These are phyloP conservation scores for Macroteleia sp. DNA, from an alignment of 2,888 invertebrate species.

Conservation along the genomic window DNA sequence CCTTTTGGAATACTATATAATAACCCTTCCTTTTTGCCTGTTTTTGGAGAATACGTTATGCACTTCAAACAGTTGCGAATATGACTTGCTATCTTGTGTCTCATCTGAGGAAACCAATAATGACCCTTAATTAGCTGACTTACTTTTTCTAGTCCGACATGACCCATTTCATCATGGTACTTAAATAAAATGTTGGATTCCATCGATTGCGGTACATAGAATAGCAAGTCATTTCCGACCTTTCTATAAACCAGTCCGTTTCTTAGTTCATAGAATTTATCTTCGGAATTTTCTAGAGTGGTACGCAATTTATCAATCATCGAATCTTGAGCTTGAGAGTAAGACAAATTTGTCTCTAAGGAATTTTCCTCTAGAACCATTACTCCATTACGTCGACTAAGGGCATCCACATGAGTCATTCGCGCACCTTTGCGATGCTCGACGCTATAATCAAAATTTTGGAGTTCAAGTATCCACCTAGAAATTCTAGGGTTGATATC, in stretches of 20 bases:
- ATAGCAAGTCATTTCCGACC: too few species aligned
- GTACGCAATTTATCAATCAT: conserved; percentile 27
- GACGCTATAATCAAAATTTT: neutral
- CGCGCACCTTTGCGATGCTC: neutral
- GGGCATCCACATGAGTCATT: neutral
- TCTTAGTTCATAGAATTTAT: conserved; percentile 60
- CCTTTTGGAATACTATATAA: neutral
- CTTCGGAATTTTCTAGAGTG: conserved; percentile 41
- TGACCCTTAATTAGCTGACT: conserved; percentile 12
- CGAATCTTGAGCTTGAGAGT: conserved; percentile 46
- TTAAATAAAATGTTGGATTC: too few species aligned
- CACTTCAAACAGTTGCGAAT: conserved; percentile 60
- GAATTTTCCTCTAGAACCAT: conserved; percentile 55
- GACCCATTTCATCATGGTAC: conserved; percentile 64
- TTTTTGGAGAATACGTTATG: conserved; percentile 37
- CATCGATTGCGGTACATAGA: too few species aligned
- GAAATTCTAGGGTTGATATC: conserved; percentile 10
- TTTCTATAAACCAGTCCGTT: too few species aligned
- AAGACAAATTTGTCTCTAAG: conserved; percentile 49
- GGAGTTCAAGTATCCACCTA: neutral
- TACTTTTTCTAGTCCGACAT: conserved; percentile 60
- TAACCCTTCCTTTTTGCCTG: too few species aligned
- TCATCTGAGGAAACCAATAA: conserved; percentile 58
- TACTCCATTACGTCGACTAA: neutral
- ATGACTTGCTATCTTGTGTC: conserved; percentile 11